These are phyloP conservation scores for Trichoplusia ni DNA, from an alignment of 1,140 invertebrate genomes.

Conservation along the genomic window DNA sequence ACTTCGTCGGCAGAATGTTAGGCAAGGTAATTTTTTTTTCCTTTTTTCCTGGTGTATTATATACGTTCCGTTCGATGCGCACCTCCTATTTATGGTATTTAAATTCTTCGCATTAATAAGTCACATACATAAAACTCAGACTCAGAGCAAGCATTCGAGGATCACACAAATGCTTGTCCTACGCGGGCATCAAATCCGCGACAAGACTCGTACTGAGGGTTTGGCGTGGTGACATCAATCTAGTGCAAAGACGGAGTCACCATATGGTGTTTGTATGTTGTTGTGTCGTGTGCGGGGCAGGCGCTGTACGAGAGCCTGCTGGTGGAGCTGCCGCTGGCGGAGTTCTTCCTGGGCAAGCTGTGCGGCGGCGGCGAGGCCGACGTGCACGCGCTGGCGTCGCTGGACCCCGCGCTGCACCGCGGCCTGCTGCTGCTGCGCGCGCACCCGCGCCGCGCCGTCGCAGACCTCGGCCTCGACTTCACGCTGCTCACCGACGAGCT, in stretches of 20 bases:
- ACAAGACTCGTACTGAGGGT: too few species aligned
- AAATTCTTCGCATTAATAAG: too few species aligned
- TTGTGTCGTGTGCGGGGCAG: conserved; percentile 62
- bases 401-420: conserved; percentile 95
- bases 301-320: conserved; percentile 97
- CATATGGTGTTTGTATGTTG: background rate
- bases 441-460: conserved; percentile 87
- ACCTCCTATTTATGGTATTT: too few species aligned
- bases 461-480: conserved; percentile 95
- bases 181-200: too few species aligned
- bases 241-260: too few species aligned
- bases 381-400: conserved; percentile 95
- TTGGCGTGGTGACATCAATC: too few species aligned
- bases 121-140: too few species aligned
- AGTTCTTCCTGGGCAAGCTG: conserved; percentile 92
- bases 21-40: conserved; percentile 87
- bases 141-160: too few species aligned
- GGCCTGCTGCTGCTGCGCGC: conserved; percentile 95
- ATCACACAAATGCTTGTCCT: too few species aligned
- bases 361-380: conserved; percentile 89
- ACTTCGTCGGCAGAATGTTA: conserved; percentile 96
- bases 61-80: too few species aligned
- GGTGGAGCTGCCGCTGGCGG: conserved; percentile 96
- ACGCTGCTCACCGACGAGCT: conserved; percentile 94
- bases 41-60: too few species aligned